Base-by-base conservation (phyloP, 2,888 invertebrate species). In the Tetropium fuscum region DNA sequence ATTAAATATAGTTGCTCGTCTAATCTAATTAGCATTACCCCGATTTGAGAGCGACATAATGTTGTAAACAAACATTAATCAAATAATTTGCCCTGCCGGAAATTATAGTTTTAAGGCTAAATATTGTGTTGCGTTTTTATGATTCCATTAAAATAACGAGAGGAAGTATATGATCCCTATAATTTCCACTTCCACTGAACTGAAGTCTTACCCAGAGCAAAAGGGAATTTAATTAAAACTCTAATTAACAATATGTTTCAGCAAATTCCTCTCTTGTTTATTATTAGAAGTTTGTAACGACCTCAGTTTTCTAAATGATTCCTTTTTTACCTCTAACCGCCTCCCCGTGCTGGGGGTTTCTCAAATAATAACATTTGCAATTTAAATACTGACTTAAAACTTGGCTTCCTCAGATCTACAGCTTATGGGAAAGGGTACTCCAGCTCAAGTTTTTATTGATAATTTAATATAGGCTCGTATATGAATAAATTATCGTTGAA, bases 351-450 rank as follows among this genome's bases (percentile, higher is more conserved):
- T 25, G 22, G n/a, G n/a, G 18, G 27, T 51, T 51, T 40, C 38
- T 51, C 18, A 25, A 40, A 51, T 40, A 51, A 40, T 27, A 27
- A n/a, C 25, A 49, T 51, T 40, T 40, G 51, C 51, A 51, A 38
- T 51, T 51, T 51, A 40, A 51, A 51, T 51, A 15, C 13, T 15
- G 25, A 38, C 4, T 25, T 44, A 10, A 6, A 27, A 40, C 25
- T 7, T 27, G 15, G n/a, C 10, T 16, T 20, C n/a, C 22, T 34
- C 13, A 19, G 40, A 25, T n/a, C n/a, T n/a, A 19, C 8, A 40
- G 2, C 40, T 20, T 38, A 27, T 40, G 27, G 7, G 1, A 16
- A 22, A 22, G n/a, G 11, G 2, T 16, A 11, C 16, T 32, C 32
- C 18, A 32, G 11, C 16, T 18, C 25, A 16, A 13, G 15, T 25